Percentiles rank a stretch among this genome's conserved stretches.
Conservation (phyloP, 2,888 invertebrate genomes). For the Agrilus mali region DNA sequence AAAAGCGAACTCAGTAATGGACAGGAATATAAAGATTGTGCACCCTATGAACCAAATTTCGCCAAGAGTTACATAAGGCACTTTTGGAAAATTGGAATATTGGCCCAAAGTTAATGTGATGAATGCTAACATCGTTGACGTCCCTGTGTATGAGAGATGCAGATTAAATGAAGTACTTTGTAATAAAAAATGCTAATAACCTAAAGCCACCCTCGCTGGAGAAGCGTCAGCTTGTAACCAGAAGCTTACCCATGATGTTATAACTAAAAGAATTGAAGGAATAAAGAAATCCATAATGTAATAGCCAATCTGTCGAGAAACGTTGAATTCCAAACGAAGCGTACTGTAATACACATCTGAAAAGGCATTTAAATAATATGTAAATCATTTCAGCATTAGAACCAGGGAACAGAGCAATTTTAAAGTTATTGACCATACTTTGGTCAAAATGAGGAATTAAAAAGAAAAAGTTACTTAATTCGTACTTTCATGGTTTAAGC, state of each 20-base stretch:
- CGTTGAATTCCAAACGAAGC: constrained; percentile 62
- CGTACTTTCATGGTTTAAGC: too few relatives aligned
- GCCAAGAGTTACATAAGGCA: constrained; percentile 80
- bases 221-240: constrained; percentile 80
- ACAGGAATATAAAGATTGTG: constrained; percentile 72
- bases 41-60: constrained; percentile 84
- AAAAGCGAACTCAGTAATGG: constrained; percentile 77
- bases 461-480: too few relatives aligned
- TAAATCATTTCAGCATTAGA: too few relatives aligned
- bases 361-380: constrained; percentile 29
- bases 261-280: constrained; percentile 74
- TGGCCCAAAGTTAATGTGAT: constrained; percentile 77
- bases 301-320: constrained; percentile 72
- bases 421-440: too few relatives aligned
- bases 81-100: constrained; percentile 74
- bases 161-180: not conserved
- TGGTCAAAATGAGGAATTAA: too few relatives aligned
- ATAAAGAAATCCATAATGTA: constrained; percentile 81
- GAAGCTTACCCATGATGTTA: constrained; percentile 80
- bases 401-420: too few relatives aligned
- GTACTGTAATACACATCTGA: constrained; percentile 73
- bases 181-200: constrained; percentile 30
- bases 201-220: constrained; percentile 67
- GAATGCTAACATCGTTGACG: constrained; percentile 76
- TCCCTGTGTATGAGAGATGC: constrained; percentile 44